Evolutionary conservation across 2,888 invertebrate species (phyloP), one percentile per base, ranked within the genome.

Genomic region (Agapostemon virescens): DNA sequence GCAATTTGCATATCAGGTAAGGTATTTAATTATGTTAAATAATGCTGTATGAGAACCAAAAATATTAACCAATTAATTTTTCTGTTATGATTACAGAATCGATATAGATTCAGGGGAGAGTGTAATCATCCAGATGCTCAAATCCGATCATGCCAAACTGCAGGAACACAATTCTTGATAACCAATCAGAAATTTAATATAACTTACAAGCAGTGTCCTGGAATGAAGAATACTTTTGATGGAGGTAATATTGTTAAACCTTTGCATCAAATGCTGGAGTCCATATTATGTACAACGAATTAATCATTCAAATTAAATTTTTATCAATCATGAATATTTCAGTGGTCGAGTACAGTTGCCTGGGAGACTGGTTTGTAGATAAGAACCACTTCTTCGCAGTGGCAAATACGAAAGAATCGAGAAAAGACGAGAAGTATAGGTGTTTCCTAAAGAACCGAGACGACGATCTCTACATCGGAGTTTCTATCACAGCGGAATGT

Each of bases 371-470:
- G 98, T 98, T 98, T 93, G 96, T 98, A 38, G 97, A 96, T 20
- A 98, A 98, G 91, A 98, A 99, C 93, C 98, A 98, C 90, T 99
- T 97, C 93, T 98, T 99, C 93, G 99, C 98, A 74, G 98, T 98
- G n/a, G 98, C 98, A 11, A 98, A 99, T 91, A 98, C 98, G 0
- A 98, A 98, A 89, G 98, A 98, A 92, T 98, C 98, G 11, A 95
- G 98, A 88, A 97, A 97, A 92, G 98, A 99, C 92, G 98, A 98
- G 92, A 97, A 97, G 90, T 99, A 98, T 92, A 95, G 98, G 58
- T 99, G 99, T 91, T 98, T 99, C 92, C 93, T 98, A 67, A 97
- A 97, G 91, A 98, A 98, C 94, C 95, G 98, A 90, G 98, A 98
- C 92, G 98, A 98, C 90, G 98, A 98, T 93, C 94, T 98, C 33